phyloP scores from a whole-genome alignment of 2,797 vertebrate species.

The Peromyscus aztecus region DNA sequence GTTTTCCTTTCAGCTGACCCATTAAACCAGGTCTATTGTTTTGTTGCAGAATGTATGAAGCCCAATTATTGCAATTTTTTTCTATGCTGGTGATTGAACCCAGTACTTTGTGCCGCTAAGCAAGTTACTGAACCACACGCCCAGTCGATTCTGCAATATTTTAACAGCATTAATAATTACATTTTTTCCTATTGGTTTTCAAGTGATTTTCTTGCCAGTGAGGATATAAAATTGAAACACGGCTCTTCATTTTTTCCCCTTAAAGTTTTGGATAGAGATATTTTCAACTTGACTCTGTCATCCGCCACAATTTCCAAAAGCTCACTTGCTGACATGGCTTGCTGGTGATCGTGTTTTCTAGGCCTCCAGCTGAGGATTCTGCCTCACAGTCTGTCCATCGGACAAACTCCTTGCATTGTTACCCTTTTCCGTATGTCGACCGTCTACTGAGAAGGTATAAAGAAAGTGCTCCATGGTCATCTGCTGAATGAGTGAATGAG shows the following conservation, averaged over 20 bases:
- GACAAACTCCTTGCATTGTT: neutral
- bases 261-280: slow-evolving; percentile 6
- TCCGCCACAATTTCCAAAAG: neutral
- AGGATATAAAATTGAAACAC: neutral
- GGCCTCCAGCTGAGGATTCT: neutral
- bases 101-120: neutral
- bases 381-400: neutral
- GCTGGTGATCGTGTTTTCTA: neutral
- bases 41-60: neutral
- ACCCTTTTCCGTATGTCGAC: neutral
- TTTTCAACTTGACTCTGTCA: neutral
- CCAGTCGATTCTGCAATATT: neutral
- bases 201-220: neutral
- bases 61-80: neutral
- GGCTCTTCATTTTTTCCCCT: neutral
- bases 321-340: neutral
- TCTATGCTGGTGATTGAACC: neutral
- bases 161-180: neutral
- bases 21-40: neutral
- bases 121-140: neutral
- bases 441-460: neutral
- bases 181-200: slow-evolving; percentile 22
- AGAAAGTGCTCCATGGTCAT: neutral
- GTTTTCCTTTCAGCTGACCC: neutral
- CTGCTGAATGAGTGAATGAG: neutral